These are phyloP conservation scores for Elephantulus edwardii DNA, from an alignment of 2,113 vertebrate genomes.

Conservation along the genomic window DNA sequence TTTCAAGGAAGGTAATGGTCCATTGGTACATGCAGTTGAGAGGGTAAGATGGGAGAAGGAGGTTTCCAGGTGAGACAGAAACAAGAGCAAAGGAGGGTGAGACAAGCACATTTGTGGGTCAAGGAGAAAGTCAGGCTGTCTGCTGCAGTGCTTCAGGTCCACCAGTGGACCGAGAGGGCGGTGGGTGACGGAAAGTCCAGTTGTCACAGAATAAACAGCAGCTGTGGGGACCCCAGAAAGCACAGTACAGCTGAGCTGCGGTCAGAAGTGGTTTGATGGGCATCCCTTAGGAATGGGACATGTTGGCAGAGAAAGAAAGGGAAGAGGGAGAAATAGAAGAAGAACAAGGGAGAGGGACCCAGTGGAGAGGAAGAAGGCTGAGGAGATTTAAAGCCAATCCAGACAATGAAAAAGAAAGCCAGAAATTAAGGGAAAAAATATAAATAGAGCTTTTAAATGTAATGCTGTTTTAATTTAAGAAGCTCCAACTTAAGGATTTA, in stretches of 20 bases:
- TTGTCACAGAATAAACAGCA: not conserved
- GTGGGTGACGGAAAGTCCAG: not conserved
- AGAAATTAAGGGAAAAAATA: not conserved
- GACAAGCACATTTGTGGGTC: not conserved
- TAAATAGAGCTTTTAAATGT: slow-evolving; percentile 1
- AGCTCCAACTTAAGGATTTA: slow-evolving; percentile 8
- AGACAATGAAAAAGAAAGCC: not conserved
- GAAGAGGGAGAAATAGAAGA: not conserved
- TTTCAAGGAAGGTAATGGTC: not conserved
- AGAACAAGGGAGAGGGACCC: not conserved
- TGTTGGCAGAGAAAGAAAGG: not conserved
- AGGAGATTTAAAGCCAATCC: not conserved
- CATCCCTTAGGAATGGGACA: not conserved
- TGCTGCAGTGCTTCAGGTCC: not conserved
- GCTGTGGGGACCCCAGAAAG: not conserved
- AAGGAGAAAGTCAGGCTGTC: not conserved
- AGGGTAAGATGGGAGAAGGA: not conserved
- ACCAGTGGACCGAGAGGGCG: not conserved
- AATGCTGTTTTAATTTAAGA: not conserved
- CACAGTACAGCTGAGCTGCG: not conserved
- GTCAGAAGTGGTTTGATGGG: not conserved
- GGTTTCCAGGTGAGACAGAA: not conserved
- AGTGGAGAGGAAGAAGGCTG: not conserved
- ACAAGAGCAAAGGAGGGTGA: not conserved
- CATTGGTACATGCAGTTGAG: not conserved